Evolutionary conservation across 2,888 invertebrate species (phyloP), one percentile per base, ranked within the genome.

Genomic region (Oscheius sp.): DNA sequence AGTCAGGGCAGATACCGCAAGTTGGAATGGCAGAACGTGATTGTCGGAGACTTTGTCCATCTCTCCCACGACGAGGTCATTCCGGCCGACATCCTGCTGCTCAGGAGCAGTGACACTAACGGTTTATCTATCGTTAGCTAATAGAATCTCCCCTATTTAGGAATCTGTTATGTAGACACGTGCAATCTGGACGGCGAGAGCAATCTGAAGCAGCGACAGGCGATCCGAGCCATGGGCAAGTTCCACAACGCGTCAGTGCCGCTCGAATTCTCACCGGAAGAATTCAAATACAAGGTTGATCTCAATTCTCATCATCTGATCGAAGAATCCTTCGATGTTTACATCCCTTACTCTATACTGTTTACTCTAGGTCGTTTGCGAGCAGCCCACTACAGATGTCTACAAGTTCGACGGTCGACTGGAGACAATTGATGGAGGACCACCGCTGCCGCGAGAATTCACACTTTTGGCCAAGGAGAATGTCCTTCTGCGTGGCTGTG

Each of bases 101-200:
- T 97, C 42, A 32, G 79, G 53, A 80, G 79, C 53, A 82, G 80
- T 51, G 82, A 82, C 71, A 63, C 73, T 21, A 79, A 79, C 42
- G 82, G 79, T 77, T n/a, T 48, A 29, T 68, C 35, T 58, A 66
- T 9, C 32, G 21, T 58, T 21, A 21, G 21, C 57, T 58, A 37
- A 33, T 29, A 11, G 3, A 29, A 32, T 50, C 10, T 50, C 9
- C 33, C 2, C 21, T 21, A 21, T 21, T 92, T 94, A 88, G 96
- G 96, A 58, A 92, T 94, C 75, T 96, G 96, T 89, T 96, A 95
- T 91, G 93, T 97, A 83, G 97, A 97, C 90, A 96, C 96, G 0
- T 95, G 95, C 89, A 96, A 96, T 91, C 91, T 97, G 88, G 97
- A 97, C 89, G 97, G 97, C 9, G 96, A 97, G 91, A 94, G 95